These are phyloP conservation scores for Strix aluco DNA, from an alignment of 2,113 vertebrate species.

Conservation along the genomic window DNA sequence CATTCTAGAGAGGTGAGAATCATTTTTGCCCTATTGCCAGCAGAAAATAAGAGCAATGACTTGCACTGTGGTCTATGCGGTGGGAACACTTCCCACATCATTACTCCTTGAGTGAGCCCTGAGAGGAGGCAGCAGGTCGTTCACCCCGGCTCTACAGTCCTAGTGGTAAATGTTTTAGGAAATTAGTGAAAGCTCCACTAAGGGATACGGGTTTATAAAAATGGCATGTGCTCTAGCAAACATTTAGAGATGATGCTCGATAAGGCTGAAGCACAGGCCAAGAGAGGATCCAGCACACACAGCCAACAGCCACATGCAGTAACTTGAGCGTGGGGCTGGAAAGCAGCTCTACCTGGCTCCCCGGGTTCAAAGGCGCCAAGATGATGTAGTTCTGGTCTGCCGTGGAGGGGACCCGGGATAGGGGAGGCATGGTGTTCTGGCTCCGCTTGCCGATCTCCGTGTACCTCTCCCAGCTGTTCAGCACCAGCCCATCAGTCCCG, in stretches of 20 bases:
- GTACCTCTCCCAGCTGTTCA: slow-evolving; percentile 79
- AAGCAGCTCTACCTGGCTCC: slow-evolving; percentile 86
- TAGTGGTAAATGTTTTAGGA: background rate
- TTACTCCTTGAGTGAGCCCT: background rate
- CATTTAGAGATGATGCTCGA: background rate
- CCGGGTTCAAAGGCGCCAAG: slow-evolving; percentile 87
- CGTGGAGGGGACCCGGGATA: slow-evolving; percentile 79
- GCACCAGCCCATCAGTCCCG: slow-evolving; percentile 67
- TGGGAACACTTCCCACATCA: background rate
- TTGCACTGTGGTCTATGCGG: background rate
- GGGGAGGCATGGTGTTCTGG: slow-evolving; percentile 74
- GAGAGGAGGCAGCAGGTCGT: background rate
- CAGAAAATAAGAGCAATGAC: background rate
- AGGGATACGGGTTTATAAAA: background rate
- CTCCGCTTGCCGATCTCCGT: slow-evolving; percentile 77
- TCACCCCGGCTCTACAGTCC: background rate
- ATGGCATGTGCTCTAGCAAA: background rate
- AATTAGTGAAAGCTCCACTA: background rate
- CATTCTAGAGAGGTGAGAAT: background rate
- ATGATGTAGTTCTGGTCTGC: slow-evolving; percentile 95
- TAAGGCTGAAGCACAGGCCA: background rate
- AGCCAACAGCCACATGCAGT: background rate
- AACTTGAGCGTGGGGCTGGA: rapidly evolving
- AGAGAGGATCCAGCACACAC: background rate
- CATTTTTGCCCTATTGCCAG: background rate